Percentiles rank a stretch among this genome's conserved stretches.
Conservation (phyloP, 1,140 invertebrate genomes). For the Prorops nasuta region DNA sequence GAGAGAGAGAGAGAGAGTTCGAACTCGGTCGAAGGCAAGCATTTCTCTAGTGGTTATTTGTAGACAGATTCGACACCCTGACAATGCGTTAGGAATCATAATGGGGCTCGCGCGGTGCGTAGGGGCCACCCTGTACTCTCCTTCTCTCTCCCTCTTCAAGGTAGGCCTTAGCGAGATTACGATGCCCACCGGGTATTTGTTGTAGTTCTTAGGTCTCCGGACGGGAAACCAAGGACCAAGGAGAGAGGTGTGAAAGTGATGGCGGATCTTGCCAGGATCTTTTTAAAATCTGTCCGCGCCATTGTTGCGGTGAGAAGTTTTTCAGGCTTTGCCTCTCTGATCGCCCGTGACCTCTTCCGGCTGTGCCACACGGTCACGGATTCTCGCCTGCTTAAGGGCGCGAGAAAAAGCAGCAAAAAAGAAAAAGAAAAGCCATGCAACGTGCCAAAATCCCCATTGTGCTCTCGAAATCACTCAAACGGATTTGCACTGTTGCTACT, state of each 20-base stretch:
- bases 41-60: conserved; percentile 56
- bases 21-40: conserved; percentile 32
- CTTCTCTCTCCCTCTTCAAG: conserved; percentile 34
- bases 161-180: conserved; percentile 47
- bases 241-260: conserved; percentile 50
- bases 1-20: conserved; percentile 10
- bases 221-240: conserved; percentile 35
- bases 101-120: conserved; percentile 37
- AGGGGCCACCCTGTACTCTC: too few species aligned
- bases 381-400: conserved; percentile 42
- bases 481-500: conserved; percentile 11
- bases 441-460: conserved; percentile 9
- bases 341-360: conserved; percentile 23
- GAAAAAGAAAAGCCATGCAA: conserved; percentile 13
- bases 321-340: conserved; percentile 22
- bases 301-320: conserved; percentile 56
- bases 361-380: conserved; percentile 27
- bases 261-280: conserved; percentile 48
- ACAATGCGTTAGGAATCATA: conserved; percentile 51
- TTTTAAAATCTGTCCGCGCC: conserved; percentile 46
- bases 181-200: conserved; percentile 49
- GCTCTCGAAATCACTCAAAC: conserved; percentile 4
- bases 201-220: conserved; percentile 38
- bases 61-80: conserved; percentile 55
- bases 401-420: conserved; percentile 4